Conservation (phyloP, 64 coral and sea anemone genomes). For the Porites australiensis region DNA sequence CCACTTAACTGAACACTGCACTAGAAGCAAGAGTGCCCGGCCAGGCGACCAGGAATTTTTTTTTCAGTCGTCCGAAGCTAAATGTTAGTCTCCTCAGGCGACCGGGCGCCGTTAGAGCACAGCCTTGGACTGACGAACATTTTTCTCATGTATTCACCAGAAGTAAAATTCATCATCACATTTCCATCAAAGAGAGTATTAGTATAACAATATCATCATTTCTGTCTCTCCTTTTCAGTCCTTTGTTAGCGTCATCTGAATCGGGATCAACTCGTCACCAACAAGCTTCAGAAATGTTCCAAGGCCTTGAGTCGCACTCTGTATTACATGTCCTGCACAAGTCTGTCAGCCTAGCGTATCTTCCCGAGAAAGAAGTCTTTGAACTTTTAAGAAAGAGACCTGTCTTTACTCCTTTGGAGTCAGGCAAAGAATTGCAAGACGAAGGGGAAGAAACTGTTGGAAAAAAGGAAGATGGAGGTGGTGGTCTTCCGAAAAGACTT, state of each 20-base stretch:
- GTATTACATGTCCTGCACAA: constrained; percentile 93
- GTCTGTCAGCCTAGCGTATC: constrained; percentile 81
- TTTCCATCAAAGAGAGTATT: no score
- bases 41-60: no score
- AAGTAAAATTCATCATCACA: no score
- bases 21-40: no score
- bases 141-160: no score
- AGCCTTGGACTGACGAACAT: no score
- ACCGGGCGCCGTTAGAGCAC: no score
- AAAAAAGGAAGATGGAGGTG: not conserved
- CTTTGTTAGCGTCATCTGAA: constrained; percentile 81
- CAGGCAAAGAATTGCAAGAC: not conserved
- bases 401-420: constrained; percentile 71
- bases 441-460: not conserved
- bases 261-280: constrained; percentile 83
- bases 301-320: constrained; percentile 95
- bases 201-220: no score
- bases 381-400: constrained; percentile 89
- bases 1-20: no score
- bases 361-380: constrained; percentile 96
- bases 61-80: no score
- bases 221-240: constrained; percentile 19
- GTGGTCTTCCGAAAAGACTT: not conserved
- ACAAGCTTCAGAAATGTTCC: constrained; percentile 96
- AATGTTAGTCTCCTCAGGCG: no score